These are phyloP conservation scores for Oligia strigilis DNA, from an alignment of 2,888 invertebrate species.

Conservation along the genomic window DNA sequence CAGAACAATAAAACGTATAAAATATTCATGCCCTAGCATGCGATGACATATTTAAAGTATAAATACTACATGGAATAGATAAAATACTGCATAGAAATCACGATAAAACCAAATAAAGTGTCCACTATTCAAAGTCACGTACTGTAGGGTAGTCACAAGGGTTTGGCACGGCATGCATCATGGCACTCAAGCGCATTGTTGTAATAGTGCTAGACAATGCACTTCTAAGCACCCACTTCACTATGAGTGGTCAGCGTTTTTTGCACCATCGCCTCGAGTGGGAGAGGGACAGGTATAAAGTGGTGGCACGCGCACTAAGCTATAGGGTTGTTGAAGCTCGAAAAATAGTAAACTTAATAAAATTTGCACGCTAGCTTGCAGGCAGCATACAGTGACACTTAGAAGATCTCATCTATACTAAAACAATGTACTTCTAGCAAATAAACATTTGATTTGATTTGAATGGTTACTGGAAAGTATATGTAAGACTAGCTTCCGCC, in stretches of 20 bases:
- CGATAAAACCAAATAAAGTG: conserved; percentile 40
- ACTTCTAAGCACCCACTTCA: conserved; percentile 77
- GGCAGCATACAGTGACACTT: neutral
- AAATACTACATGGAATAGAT: neutral
- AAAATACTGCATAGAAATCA: conserved; percentile 18
- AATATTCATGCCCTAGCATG: conserved; percentile 7
- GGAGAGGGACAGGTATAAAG: conserved; percentile 55
- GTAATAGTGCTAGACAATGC: conserved; percentile 79
- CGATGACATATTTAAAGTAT: conserved; percentile 6
- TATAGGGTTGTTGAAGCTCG: conserved; percentile 55
- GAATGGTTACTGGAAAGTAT: no score
- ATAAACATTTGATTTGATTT: neutral
- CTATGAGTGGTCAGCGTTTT: conserved; percentile 85
- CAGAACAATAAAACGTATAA: neutral
- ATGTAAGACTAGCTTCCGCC: no score
- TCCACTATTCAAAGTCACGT: conserved; percentile 62
- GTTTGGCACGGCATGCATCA: conserved; percentile 64
- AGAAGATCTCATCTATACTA: no score
- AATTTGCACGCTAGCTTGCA: neutral
- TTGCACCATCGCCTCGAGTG: conserved; percentile 67
- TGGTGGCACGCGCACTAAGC: conserved; percentile 84
- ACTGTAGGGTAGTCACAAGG: conserved; percentile 64
- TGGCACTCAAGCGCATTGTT: conserved; percentile 76
- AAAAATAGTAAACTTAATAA: neutral
- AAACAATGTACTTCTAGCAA: no score